phyloP scores from a whole-genome alignment of 2,113 vertebrate genomes.

The Porphyrio hochstetteri region DNA sequence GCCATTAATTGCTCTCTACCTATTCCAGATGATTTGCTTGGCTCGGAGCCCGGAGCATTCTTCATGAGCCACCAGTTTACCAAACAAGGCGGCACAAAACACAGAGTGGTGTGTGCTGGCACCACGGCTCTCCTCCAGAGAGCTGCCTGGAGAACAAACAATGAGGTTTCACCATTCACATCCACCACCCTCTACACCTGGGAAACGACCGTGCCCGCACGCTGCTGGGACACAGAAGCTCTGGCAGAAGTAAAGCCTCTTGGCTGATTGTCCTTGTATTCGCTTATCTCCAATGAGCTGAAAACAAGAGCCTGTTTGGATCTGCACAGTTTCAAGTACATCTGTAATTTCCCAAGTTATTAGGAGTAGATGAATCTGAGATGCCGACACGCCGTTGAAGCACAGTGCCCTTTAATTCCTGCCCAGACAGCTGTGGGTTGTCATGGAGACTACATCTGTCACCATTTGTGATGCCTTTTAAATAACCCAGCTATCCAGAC shows the following conservation, averaged over 20 bases:
- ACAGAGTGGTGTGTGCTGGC: background rate
- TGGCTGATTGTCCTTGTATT: background rate
- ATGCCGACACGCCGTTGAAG: background rate
- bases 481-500: background rate
- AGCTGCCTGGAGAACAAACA: background rate
- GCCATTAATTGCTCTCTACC: background rate
- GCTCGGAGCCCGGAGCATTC: background rate
- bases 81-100: background rate
- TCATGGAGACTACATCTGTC: slow-evolving; percentile 52
- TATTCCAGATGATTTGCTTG: background rate
- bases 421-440: slow-evolving; percentile 51
- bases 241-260: background rate
- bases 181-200: accelerated
- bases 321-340: background rate
- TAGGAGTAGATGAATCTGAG: background rate
- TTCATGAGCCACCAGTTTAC: background rate
- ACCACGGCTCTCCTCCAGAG: background rate
- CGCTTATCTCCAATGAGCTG: background rate
- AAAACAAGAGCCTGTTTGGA: background rate
- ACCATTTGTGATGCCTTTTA: background rate
- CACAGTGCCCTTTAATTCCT: background rate
- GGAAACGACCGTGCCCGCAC: too few species aligned
- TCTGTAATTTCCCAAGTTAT: background rate
- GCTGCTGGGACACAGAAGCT: background rate
- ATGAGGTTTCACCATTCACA: background rate